phyloP scores from a whole-genome alignment of 2,888 invertebrate species.

The Anaspis maculata region DNA sequence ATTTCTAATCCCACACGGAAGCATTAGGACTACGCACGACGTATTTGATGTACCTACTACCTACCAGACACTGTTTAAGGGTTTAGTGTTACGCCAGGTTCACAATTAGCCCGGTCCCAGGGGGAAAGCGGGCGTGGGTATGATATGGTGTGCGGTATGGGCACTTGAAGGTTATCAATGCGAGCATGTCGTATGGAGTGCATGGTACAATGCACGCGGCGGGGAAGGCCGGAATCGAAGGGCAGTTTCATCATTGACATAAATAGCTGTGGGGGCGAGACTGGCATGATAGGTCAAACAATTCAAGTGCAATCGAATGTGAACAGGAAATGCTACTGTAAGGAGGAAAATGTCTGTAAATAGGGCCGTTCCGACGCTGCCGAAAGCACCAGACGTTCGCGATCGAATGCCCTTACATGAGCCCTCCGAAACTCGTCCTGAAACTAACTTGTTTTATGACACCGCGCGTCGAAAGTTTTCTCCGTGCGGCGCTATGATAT shows the following conservation, averaged over 20 bases:
- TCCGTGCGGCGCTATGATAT: too few species aligned
- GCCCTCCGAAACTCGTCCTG: constrained; percentile 19
- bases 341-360: constrained; percentile 44
- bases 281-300: constrained; percentile 41
- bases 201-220: too few species aligned
- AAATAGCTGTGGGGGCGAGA: constrained; percentile 28
- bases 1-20: too few species aligned
- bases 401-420: constrained; percentile 26
- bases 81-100: too few species aligned
- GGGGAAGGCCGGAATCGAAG: constrained; percentile 22
- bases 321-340: constrained; percentile 43
- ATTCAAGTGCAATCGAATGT: constrained; percentile 42
- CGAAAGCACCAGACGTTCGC: too few species aligned
- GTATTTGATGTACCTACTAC: too few species aligned
- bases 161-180: constrained; percentile 33
- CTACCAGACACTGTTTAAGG: too few species aligned
- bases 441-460: constrained; percentile 20
- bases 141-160: too few species aligned
- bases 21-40: too few species aligned
- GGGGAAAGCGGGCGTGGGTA: too few species aligned
- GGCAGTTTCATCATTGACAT: constrained; percentile 32
- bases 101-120: constrained; percentile 2
- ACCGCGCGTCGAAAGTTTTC: constrained; percentile 3
- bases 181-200: too few species aligned
- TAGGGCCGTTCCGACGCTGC: constrained; percentile 37